Evolutionary conservation across 2,888 invertebrate genomes (phyloP), one percentile per base, ranked within the genome.

Genomic region (Choristoneura rosaceana): DNA sequence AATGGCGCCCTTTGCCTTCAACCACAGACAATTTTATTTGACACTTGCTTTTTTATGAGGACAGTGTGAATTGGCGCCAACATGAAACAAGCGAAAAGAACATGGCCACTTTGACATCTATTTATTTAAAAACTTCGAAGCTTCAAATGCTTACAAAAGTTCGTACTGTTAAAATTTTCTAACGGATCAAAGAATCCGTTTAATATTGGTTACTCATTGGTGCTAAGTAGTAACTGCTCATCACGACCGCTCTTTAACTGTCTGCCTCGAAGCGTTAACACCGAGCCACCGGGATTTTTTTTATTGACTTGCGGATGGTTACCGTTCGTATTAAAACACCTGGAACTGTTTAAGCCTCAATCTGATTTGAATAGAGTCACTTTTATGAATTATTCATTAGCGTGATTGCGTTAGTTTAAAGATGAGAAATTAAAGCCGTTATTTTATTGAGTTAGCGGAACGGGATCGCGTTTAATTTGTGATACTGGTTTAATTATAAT

Each of bases 201-300:
- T 68, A 69, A 50, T 73, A 73, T 73, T 73, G 73, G 69, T 73
- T 73, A 69, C 65, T 65, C 59, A 74, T 71, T 64, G 71, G 64
- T 70, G 71, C 65, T 74, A 74, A 74, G 62, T 69, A 70, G 73
- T 74, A 74, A 71, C 74, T 68, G 74, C 64, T 74, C 71, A 70
- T 71, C 74, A 69, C 63, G 86, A 89, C 86, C 86, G 87, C 84
- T 85, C 81, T 81, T 86, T 87, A 89, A 89, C 89, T 85, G 89
- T 87, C 80, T 88, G 87, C 71, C 75, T 76, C 82, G 79, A 83
- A 88, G 84, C 90, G 85, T 82, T 84, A 86, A 83, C 80, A 75
- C 75, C 77, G 78, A 87, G 88, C 89, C 87, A 88, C 73, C 80
- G 73, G 75, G 74, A 82, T 81, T 81, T 83, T 81, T 81, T 82